Percentiles rank a stretch among this genome's conserved stretches.
phyloP scores from a whole-genome alignment of 2,797 vertebrate species.

The Oceanodroma leucorhoa region DNA sequence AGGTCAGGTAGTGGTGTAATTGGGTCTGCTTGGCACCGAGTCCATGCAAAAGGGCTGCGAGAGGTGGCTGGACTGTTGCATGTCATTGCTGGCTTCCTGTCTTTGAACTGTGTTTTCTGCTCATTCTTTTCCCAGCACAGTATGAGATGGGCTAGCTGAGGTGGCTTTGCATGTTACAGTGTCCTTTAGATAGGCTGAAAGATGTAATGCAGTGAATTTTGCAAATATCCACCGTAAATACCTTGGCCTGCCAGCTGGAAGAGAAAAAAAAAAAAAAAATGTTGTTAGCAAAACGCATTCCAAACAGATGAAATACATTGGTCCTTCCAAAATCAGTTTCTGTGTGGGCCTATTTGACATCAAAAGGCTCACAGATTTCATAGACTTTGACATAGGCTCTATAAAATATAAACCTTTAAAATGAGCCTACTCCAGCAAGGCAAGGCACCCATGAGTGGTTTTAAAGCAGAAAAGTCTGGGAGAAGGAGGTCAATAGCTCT shows the following conservation, averaged over 20 bases:
- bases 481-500: not conserved
- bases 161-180: not conserved
- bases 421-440: not conserved
- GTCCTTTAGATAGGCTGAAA: not conserved
- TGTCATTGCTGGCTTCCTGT: not conserved
- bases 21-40: accelerated
- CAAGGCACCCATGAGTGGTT: not conserved
- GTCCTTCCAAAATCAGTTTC: not conserved
- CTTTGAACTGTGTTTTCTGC: not conserved
- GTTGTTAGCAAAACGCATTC: not conserved
- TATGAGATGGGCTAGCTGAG: not conserved
- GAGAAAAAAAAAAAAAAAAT: not conserved
- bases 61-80: not conserved
- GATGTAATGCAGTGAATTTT: not conserved
- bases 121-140: not conserved
- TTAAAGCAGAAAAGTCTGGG: not conserved
- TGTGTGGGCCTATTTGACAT: not conserved
- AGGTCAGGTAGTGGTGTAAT: accelerated
- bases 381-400: not conserved
- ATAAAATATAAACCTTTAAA: not conserved
- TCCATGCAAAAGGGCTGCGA: not conserved
- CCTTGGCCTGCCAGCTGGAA: not conserved
- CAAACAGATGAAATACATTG: not conserved
- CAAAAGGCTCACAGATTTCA: not conserved
- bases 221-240: accelerated